Base-by-base conservation (phyloP, 1,140 invertebrate species). In the Camponotus pennsylvanicus region DNA sequence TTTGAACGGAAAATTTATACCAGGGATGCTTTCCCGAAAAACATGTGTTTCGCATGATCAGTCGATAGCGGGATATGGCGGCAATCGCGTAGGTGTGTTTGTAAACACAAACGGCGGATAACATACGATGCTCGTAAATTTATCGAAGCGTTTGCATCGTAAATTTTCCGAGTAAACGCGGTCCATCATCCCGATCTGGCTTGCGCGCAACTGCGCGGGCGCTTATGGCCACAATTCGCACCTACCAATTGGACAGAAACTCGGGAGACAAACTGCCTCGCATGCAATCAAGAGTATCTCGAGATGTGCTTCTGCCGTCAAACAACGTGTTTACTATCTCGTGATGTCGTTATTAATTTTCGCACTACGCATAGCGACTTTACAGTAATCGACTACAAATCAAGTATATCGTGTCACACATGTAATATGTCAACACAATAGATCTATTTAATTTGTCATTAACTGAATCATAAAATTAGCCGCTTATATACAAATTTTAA, bases 91-190 rank as follows among this genome's bases (percentile, higher is more conserved):
- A 73, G 27, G 55, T 80, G 80, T 77, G 85, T 89, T 90, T 88
- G 91, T 86, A 90, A 89, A 89, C 86, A 87, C 63, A 75, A 78
- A 64, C 70, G 85, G 75, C 69, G 57, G 52, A 49, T 73, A 87
- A 73, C 66, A 80, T 83, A 90, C 69, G 87, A 89, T 75, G 85
- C 63, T 77, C 87, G 78, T 91, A 91, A 92, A 92, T 92, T 93
- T 88, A 89, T 89, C 87, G 90, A 85, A 91, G 76, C 78, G 78
- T 90, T 92, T 92, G 86, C 84, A 63, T 86, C 88, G 90, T 75
- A 92, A 92, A 92, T 93, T 93, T 91, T 87, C 86, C 79, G 80
- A 88, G 89, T 85, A 90, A 93, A 93, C 89, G 63, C 37, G 57
- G 37, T 70, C 64, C 77, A 67, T 79, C 40, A 82, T 82, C 66